Percentiles rank a stretch among this genome's conserved stretches.
phyloP scores from a whole-genome alignment of 2,888 invertebrate species.

The Tetrapedia diversipes region DNA sequence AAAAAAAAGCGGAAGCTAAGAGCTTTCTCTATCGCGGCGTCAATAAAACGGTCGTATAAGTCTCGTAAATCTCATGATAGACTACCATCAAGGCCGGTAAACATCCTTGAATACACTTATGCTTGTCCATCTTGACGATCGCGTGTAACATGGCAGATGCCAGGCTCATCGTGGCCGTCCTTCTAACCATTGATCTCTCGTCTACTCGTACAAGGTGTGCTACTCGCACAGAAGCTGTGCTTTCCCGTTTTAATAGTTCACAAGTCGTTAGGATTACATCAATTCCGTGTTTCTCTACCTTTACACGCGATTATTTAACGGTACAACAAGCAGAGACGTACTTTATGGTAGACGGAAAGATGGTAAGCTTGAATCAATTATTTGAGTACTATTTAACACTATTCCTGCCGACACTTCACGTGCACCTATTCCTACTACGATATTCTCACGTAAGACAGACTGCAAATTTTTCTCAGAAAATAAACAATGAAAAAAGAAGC shows the following conservation, averaged over 20 bases:
- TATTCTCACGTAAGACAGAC: too few species aligned
- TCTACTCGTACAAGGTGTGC: neutral
- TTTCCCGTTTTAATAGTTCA: neutral
- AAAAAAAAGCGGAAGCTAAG: constrained; percentile 13
- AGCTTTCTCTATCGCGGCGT: constrained; percentile 11
- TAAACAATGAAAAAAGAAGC: too few species aligned
- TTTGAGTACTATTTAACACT: too few species aligned
- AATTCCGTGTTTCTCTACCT: too few species aligned
- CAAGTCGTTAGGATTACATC: neutral
- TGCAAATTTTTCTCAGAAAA: too few species aligned
- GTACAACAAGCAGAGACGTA: too few species aligned
- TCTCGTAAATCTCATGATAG: constrained; percentile 32
- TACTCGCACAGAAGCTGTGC: too few species aligned
- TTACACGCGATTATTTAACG: too few species aligned
- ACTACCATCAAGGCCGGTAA: constrained; percentile 35
- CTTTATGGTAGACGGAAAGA: too few species aligned
- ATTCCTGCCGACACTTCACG: too few species aligned
- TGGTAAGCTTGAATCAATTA: too few species aligned
- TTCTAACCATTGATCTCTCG: constrained; percentile 35
- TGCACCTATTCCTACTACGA: too few species aligned
- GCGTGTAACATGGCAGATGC: constrained; percentile 15
- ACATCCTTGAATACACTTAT: constrained; percentile 26
- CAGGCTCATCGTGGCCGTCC: constrained; percentile 40
- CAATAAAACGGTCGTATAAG: constrained; percentile 32
- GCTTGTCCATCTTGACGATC: constrained; percentile 8